Conservation (phyloP, 2,888 invertebrate genomes). For the Drosophila glabriapex region DNA sequence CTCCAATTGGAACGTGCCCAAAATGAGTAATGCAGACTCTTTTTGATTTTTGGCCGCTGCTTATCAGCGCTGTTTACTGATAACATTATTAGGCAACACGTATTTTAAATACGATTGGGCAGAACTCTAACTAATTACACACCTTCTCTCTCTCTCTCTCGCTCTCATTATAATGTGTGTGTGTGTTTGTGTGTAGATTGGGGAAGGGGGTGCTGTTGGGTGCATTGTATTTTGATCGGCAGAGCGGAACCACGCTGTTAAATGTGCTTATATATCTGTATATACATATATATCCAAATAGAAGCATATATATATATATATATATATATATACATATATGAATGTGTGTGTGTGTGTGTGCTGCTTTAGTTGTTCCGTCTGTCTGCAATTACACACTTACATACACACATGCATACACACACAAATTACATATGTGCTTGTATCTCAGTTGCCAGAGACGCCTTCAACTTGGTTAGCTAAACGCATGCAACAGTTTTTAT, state of each 20-base stretch:
- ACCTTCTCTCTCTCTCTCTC: background rate
- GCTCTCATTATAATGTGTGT: constrained; percentile 2
- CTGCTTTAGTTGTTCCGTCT: constrained; percentile 48
- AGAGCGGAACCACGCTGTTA: constrained; percentile 75
- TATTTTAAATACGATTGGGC: constrained; percentile 41
- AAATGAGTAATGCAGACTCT: constrained; percentile 33
- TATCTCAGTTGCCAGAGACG: constrained; percentile 18
- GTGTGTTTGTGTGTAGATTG: background rate
- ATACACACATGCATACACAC: constrained; percentile 12
- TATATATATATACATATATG: background rate
- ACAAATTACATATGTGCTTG: background rate
- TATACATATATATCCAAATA: background rate
- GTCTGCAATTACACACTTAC: constrained; percentile 57
- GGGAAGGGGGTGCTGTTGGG: constrained; percentile 9
- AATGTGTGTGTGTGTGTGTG: constrained; percentile 42
- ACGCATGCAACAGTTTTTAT: constrained; percentile 12
- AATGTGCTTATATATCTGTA: constrained; percentile 10
- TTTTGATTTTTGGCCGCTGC: constrained; percentile 55
- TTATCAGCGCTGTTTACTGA: constrained; percentile 51
- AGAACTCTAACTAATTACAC: constrained; percentile 38
- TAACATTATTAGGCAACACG: constrained; percentile 52
- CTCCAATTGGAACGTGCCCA: constrained; percentile 36
- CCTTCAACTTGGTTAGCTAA: constrained; percentile 35
- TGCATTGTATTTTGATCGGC: constrained; percentile 69
- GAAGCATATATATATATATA: constrained; percentile 4